Evolutionary conservation across 1,140 invertebrate genomes (phyloP), one percentile per base, ranked within the genome.

Genomic region (Drosophila lowei): DNA sequence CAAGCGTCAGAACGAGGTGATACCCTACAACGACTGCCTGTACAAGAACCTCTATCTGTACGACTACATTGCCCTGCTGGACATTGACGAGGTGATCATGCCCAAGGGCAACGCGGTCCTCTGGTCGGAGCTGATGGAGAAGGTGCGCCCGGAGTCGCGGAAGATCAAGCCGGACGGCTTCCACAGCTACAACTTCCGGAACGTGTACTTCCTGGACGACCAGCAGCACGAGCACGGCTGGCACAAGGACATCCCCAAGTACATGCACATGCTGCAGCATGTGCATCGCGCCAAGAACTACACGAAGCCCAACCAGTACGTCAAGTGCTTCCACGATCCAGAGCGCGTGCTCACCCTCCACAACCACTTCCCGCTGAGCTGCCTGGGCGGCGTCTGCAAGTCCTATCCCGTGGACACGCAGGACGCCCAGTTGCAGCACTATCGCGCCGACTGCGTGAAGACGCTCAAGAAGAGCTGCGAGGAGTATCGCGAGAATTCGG

Each of bases 1-100:
- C 91, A 99, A 99, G 90, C 92, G 98, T 9, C 97, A 98, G 86
- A 98, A 98, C 91, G 98, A 99, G 91, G 93, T 99, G 41, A 98
- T 99, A 75, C 97, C 98, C 0, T 99, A 99, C 93, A 99, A 99
- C 91, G 98, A 99, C 90, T 99, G 98, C 86, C 93, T 99, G 5
- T 99, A 99, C 92, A 96, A 97, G 77, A 96, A 98, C 89, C 94
- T 98, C 92, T 98, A 98, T 89, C 93, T 95, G 43, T 98, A 98
- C 90, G 94, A 97, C 54, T 98, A 97, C 92, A 95, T 99, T 34
- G 96, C 96, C 0, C 92, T 99, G 11, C 92, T 99, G 21, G 98
- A 99, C 85, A 97, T 97, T 43, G 98, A 99, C 91, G 98, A 99
- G 91, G 95, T 99, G 42, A 98, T 99, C 67, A 97, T 99, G 95